phyloP scores from a whole-genome alignment of 2,888 invertebrate genomes.

The Apodemia hepburni region DNA sequence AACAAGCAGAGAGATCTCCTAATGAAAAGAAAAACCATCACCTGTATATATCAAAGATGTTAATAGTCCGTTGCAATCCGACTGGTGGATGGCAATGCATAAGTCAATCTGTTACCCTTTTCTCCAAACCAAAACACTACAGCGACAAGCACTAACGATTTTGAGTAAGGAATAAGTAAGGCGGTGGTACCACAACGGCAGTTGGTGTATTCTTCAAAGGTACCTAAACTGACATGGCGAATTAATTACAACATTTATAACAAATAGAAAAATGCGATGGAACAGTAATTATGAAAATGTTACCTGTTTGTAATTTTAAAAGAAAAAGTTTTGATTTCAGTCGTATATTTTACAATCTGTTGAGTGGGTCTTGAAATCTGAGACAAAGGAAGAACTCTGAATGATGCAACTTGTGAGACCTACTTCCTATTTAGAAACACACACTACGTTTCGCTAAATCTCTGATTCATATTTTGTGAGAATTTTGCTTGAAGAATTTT shows the following conservation, averaged over 20 bases:
- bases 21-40: too few relatives aligned
- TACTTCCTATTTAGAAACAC: slow-evolving; percentile 33
- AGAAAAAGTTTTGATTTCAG: slow-evolving; percentile 29
- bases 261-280: slow-evolving; percentile 12
- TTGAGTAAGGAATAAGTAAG: too few relatives aligned
- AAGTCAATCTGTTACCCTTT: too few relatives aligned
- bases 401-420: slow-evolving; percentile 34
- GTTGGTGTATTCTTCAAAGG: too few relatives aligned
- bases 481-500: slow-evolving; percentile 26
- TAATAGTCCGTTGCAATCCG: too few relatives aligned
- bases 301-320: slow-evolving; percentile 27
- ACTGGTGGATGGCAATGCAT: too few relatives aligned
- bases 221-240: too few relatives aligned
- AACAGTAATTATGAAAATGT: slow-evolving; percentile 22
- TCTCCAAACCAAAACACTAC: too few relatives aligned
- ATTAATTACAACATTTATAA: neutral
- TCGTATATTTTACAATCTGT: slow-evolving; percentile 33
- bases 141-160: too few relatives aligned
- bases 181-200: too few relatives aligned
- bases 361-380: slow-evolving; percentile 32
- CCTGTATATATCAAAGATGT: too few relatives aligned
- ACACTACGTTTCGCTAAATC: slow-evolving; percentile 31
- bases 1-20: too few relatives aligned
- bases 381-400: slow-evolving; percentile 34
- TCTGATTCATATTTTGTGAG: slow-evolving; percentile 29